Evolutionary conservation across 1,140 invertebrate genomes (phyloP), one percentile per base, ranked within the genome.

Genomic region (Brachionus sp.): DNA sequence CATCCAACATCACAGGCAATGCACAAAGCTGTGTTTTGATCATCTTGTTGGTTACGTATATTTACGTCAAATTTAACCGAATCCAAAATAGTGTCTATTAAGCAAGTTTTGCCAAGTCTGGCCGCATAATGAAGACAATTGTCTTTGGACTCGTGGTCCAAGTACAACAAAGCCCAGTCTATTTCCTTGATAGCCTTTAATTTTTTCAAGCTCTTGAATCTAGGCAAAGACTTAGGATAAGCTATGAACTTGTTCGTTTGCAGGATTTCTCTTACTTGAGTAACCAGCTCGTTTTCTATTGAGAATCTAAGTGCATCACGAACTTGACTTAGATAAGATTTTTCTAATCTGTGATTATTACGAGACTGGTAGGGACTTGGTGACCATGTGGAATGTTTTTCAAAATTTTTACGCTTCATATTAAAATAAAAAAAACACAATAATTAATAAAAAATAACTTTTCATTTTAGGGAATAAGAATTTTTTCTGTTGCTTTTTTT

Each of bases 1-100:
- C 77, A 80, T 25, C 77, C 77, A 9, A 42, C 33, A 25, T 80
- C 77, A 66, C 77, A 80, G 10, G 77, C 77, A 33, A 80, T 80
- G 12, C n/a, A 37, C 19, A 80, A 44, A 37, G 77, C 35, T 39
- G 77, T 62, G 33, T 80, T 44, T 35, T 23, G 19, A 4, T 80
- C 77, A 62, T 62, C 35, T 19, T 66, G 42, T 3, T 3, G 35
- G 13, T 57, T 78, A 5, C 33, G 23, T 4, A 10, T 2, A 39
- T 80, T 42, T 9, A 80, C 37, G 4, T 62, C 77, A 42, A 80
- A 44, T 25, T 39, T 42, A 12, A 37, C 62, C 3, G 50, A n/a
- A 9, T 80, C 77, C 12, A 80, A 23, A 33, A 80, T 39, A 3
- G 35, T 12, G 25, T 66, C 50, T 13, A 80, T 44, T 16, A 80